These are phyloP conservation scores for Caenorhabditis sp. DNA, from an alignment of 2,888 invertebrate genomes.

Conservation along the genomic window DNA sequence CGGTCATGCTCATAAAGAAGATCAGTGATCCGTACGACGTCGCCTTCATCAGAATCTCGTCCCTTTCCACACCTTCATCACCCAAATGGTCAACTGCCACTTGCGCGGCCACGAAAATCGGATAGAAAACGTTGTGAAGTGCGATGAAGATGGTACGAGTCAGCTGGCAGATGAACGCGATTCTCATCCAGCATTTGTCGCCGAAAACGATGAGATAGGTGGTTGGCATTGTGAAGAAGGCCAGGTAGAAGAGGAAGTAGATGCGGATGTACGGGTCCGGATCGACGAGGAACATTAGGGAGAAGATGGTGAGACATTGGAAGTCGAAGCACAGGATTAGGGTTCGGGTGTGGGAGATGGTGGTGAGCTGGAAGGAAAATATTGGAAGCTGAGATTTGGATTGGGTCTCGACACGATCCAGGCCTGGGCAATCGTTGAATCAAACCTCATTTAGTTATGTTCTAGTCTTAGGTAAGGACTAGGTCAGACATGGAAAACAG, in stretches of 20 bases:
- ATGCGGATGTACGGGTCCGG: slow-evolving; percentile 12
- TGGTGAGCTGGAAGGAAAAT: slow-evolving; percentile 4
- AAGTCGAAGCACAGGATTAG: slow-evolving; percentile 29
- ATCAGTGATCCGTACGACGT: slow-evolving; percentile 9
- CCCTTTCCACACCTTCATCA: not conserved
- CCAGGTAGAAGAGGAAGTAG: slow-evolving; percentile 35
- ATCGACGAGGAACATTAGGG: slow-evolving; percentile 26
- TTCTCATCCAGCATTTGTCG: slow-evolving; percentile 25
- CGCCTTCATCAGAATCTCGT: slow-evolving; percentile 11
- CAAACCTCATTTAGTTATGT: no score
- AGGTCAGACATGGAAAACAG: no score
- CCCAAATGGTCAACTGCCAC: not conserved
- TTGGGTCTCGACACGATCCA: no score
- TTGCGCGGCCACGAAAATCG: slow-evolving; percentile 8
- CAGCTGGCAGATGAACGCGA: slow-evolving; percentile 21
- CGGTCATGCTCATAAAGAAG: not conserved
- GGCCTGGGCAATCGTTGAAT: no score
- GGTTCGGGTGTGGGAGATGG: slow-evolving; percentile 22
- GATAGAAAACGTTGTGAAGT: slow-evolving; percentile 29
- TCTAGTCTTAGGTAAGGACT: no score
- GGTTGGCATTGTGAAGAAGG: slow-evolving; percentile 20
- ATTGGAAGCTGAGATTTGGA: no score
- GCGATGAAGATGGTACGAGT: slow-evolving; percentile 13
- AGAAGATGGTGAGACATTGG: slow-evolving; percentile 25
- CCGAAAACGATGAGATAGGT: slow-evolving; percentile 26